phyloP scores from a whole-genome alignment of 2,797 vertebrate genomes.

The Morelia viridis region DNA sequence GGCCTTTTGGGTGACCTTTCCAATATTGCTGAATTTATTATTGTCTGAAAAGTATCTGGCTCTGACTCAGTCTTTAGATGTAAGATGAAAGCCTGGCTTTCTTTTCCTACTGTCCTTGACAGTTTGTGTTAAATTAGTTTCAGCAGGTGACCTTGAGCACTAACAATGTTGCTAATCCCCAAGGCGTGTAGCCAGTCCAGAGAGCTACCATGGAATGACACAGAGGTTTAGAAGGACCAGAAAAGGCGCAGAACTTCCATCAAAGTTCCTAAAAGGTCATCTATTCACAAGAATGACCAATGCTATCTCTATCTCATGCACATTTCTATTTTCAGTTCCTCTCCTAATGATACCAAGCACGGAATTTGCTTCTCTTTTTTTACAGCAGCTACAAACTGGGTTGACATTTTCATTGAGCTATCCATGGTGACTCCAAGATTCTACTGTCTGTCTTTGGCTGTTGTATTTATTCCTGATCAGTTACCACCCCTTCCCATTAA shows the following conservation, averaged over 20 bases:
- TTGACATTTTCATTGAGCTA: not conserved
- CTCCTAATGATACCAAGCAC: not conserved
- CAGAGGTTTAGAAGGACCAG: not conserved
- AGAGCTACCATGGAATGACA: not conserved
- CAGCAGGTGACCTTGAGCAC: not conserved
- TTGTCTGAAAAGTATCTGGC: not conserved
- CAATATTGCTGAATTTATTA: not conserved
- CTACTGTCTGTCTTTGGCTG: not conserved
- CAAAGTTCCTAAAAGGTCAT: not conserved
- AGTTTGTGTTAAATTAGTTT: not conserved
- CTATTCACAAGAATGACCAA: not conserved
- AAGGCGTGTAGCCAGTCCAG: not conserved
- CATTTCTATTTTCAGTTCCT: not conserved
- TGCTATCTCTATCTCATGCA: not conserved
- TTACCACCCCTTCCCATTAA: not conserved
- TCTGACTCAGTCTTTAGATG: not conserved
- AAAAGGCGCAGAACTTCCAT: not conserved
- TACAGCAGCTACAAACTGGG: not conserved
- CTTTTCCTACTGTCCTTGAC: not conserved
- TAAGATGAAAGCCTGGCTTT: not conserved
- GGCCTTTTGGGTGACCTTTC: not conserved
- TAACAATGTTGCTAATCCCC: not conserved
- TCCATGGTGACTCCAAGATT: too few species aligned
- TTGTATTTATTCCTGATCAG: not conserved
- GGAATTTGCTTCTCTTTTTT: not conserved